Evolutionary conservation across 2,797 vertebrate species (phyloP), one percentile per base, ranked within the genome.

Genomic region (Manis pentadactyla): DNA sequence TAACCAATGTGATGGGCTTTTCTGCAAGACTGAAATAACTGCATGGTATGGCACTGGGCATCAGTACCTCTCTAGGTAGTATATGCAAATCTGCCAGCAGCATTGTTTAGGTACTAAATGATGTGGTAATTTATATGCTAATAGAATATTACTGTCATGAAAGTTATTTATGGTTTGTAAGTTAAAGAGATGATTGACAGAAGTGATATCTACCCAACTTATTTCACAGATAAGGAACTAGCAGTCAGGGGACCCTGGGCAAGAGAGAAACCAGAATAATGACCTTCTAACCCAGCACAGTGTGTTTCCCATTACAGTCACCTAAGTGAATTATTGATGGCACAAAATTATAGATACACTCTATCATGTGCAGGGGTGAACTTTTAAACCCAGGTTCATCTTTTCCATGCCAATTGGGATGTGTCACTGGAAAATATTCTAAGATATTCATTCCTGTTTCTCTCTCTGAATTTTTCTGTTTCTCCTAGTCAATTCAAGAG

Each of bases 401-500:
- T n/a, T 79, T 75, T 51, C 74, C 2, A 1, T 17, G 39, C 31
- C 87, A 93, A 59, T 17, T 34, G 46, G 49, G n/a, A 68, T 71
- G 64, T 68, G 42, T 39, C 42, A 25, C n/a, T 82, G 12, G 73
- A 96, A 95, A 89, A 77, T 55, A 90, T 51, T 93, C 71, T 66
- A 75, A 95, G 66, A 81, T 17, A 68, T 23, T 83, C 31, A 27
- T 81, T 87, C 61, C 86, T 92, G 31, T 64, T 94, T 39, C 61
- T 87, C 39, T 92, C 14, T 96, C 57, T 94, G 27, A 87, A 73
- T 57, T 90, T 90, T 88, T 27, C 19, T 14, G 69, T 68, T 90
- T 81, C 34, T 61, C 10, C 17, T 37, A 42, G 31, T 55, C 42
- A 59, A 14, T 87, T 89, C 49, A 94, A 95, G 31, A 94, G 66